Percentiles rank a stretch among this genome's conserved stretches.
These are phyloP conservation scores for Paratrypauchen microcephalus DNA, from an alignment of 2,797 vertebrate genomes.

Conservation along the genomic window DNA sequence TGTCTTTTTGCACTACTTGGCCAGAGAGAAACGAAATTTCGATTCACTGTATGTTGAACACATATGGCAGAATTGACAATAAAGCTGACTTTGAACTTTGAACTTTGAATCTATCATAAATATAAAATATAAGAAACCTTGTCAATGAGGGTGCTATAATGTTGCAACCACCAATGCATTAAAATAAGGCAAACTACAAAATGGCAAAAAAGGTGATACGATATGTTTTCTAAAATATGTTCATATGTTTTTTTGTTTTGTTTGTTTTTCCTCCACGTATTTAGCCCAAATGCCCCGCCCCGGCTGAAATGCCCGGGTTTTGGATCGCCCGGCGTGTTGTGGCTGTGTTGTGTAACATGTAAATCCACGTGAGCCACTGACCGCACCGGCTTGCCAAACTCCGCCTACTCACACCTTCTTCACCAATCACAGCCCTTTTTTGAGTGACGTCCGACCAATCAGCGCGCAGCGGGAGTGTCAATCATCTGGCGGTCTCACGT, in stretches of 20 bases:
- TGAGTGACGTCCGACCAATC: slow-evolving; percentile 43
- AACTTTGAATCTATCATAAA: too few relatives aligned
- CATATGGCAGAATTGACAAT: too few relatives aligned
- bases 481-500: slow-evolving; percentile 61
- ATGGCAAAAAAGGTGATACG: too few relatives aligned
- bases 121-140: too few relatives aligned
- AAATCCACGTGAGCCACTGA: slow-evolving; percentile 69
- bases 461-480: slow-evolving; percentile 42
- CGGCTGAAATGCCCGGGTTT: background rate
- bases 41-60: too few relatives aligned
- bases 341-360: slow-evolving; percentile 70
- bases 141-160: too few relatives aligned
- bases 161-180: too few relatives aligned
- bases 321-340: slow-evolving; percentile 24
- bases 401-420: background rate
- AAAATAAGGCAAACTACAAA: too few relatives aligned
- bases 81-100: too few relatives aligned
- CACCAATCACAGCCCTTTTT: slow-evolving; percentile 30
- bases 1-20: too few relatives aligned
- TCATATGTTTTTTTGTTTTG: background rate
- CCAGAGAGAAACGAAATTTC: too few relatives aligned
- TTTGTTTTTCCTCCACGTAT: background rate
- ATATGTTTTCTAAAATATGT: too few relatives aligned
- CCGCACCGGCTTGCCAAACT: background rate
- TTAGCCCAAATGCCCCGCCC: background rate